These are phyloP conservation scores for Clytia hemisphaerica DNA, from an alignment of 30 jellyfish, hydroid and myxozoan genomes.

Conservation along the genomic window DNA sequence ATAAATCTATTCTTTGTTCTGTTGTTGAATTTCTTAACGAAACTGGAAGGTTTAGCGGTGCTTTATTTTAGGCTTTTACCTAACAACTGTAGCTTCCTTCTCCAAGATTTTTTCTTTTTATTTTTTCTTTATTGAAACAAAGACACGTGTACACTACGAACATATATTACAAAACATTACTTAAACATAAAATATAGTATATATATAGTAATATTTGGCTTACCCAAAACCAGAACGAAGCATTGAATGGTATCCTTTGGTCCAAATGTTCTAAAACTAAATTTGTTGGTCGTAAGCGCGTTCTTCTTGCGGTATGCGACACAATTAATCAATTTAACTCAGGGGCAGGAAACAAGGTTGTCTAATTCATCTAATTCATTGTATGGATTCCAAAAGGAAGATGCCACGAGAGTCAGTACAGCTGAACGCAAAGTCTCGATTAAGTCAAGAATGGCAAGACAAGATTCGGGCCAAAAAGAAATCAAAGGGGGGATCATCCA, in stretches of 20 bases:
- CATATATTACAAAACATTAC: too few species aligned
- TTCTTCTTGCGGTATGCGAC: constrained; percentile 19
- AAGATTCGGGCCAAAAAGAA: constrained; percentile 13
- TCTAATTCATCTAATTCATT: too few species aligned
- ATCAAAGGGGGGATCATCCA: constrained; percentile 7
- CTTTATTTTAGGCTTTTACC: too few species aligned
- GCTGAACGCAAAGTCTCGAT: background rate
- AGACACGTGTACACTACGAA: too few species aligned
- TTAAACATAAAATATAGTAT: too few species aligned
- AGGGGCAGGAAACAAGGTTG: constrained; percentile 27
- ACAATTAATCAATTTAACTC: constrained; percentile 21
- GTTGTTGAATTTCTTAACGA: too few species aligned
- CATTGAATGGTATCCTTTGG: constrained; percentile 33
- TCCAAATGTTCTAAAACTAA: constrained; percentile 29
- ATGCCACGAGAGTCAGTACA: background rate
- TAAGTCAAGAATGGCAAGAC: background rate
- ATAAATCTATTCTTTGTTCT: too few species aligned
- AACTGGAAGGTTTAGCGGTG: too few species aligned
- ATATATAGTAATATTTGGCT: too few species aligned
- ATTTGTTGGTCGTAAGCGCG: constrained; percentile 2
- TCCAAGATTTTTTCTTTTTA: too few species aligned
- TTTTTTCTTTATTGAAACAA: too few species aligned
- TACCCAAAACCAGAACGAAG: constrained; percentile 39
- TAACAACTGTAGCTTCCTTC: too few species aligned
- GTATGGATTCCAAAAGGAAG: background rate